Conservation (phyloP, 1,140 invertebrate genomes). For the Aphis craccivora region DNA sequence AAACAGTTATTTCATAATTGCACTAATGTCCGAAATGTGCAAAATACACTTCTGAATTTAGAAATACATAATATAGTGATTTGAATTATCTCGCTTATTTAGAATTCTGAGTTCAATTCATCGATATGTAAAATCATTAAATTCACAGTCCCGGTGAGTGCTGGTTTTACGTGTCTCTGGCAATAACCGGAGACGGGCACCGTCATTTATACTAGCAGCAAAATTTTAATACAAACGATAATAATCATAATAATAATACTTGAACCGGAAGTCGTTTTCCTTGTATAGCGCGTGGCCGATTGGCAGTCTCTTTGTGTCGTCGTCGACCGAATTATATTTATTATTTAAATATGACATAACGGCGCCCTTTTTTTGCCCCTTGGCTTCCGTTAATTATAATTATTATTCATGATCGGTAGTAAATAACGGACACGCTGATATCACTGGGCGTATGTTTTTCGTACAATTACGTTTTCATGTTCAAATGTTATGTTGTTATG, state of each 20-base stretch:
- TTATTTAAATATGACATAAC: constrained; percentile 1
- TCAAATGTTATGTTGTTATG: not conserved
- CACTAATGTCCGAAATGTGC: not conserved
- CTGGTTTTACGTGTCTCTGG: not conserved
- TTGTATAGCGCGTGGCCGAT: not conserved
- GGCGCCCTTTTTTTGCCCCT: not conserved
- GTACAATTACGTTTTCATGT: not conserved
- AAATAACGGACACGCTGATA: not conserved
- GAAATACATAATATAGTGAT: not conserved
- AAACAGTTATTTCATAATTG: not conserved
- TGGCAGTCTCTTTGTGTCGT: not conserved
- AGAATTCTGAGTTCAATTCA: not conserved
- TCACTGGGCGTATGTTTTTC: not conserved
- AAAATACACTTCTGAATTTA: not conserved
- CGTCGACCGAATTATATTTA: not conserved
- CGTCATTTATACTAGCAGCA: not conserved
- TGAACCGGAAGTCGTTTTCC: not conserved
- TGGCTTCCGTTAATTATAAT: not conserved
- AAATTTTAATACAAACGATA: constrained; percentile 13
- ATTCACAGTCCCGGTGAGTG: not conserved
- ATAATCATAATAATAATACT: not conserved
- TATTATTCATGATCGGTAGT: not conserved
- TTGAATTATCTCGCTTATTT: not conserved
- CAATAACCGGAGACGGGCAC: not conserved
- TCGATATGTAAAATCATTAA: not conserved